Evolutionary conservation across 2,797 vertebrate species (phyloP).

Genomic region (Liparis tanakae): DNA sequence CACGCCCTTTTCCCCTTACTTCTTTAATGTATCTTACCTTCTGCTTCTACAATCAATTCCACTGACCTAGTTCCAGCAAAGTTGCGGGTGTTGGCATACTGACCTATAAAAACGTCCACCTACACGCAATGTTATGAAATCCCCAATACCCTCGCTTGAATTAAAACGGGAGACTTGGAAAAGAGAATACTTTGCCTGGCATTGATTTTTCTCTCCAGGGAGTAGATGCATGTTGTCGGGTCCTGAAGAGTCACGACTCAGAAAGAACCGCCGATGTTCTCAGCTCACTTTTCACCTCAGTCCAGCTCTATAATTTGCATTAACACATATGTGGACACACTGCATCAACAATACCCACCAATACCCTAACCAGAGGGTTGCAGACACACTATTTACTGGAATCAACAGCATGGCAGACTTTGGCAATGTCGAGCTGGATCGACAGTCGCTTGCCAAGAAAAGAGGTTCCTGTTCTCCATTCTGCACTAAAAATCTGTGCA

Average conservation of each 20-base stretch:
- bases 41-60: constrained; percentile 56
- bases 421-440: constrained; percentile 27
- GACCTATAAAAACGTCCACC: constrained; percentile 65
- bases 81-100: constrained; percentile 62
- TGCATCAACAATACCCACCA: constrained; percentile 14
- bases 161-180: constrained; percentile 27
- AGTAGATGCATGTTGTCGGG: constrained; percentile 30
- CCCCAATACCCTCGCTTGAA: constrained; percentile 13
- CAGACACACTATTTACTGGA: constrained; percentile 22
- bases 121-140: constrained; percentile 32
- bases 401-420: constrained; percentile 25
- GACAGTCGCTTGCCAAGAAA: constrained; percentile 21
- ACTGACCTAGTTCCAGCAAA: constrained; percentile 65
- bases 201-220: constrained; percentile 31
- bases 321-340: constrained; percentile 25
- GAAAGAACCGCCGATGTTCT: constrained; percentile 20
- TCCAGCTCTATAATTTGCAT: constrained; percentile 36
- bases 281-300: constrained; percentile 25
- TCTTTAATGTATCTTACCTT: constrained; percentile 51
- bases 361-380: constrained; percentile 4
- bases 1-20: constrained; percentile 21
- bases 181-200: background rate
- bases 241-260: constrained; percentile 2
- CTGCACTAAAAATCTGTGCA: constrained; percentile 10
- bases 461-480: constrained; percentile 11